Evolutionary conservation across 2,113 vertebrate species (phyloP).

Genomic region (Spea multiplicata): DNA sequence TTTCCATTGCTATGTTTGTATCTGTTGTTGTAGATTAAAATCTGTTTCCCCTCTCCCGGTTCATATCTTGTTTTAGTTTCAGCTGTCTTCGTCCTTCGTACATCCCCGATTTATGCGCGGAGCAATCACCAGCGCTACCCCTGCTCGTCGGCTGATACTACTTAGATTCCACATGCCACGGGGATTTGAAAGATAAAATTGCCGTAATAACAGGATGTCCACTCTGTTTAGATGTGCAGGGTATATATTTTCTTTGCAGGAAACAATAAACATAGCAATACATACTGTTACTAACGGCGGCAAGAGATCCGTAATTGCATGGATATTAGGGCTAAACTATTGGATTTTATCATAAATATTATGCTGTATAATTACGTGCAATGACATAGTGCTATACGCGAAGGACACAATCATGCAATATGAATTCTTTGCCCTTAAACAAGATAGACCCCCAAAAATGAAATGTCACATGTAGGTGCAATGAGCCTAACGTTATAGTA

Average conservation of each 20-base stretch:
- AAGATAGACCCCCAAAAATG: no score
- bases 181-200: conserved; percentile 38
- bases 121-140: conserved; percentile 20
- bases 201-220: conserved; percentile 41
- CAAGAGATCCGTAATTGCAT: conserved; percentile 16
- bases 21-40: conserved; percentile 45
- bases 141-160: conserved; percentile 25
- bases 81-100: conserved; percentile 44
- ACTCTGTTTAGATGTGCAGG: conserved; percentile 38
- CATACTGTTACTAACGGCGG: conserved; percentile 9
- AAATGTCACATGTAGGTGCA: no score
- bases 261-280: conserved; percentile 23
- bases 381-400: not conserved
- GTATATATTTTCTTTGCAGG: conserved; percentile 35
- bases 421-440: no score
- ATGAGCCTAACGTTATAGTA: no score
- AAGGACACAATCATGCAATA: not conserved
- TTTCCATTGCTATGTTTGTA: conserved; percentile 22
- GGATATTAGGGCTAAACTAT: conserved; percentile 2
- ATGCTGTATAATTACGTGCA: not conserved
- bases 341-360: conserved; percentile 14
- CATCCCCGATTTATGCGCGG: conserved; percentile 38
- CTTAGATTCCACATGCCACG: conserved; percentile 38
- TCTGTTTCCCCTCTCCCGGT: conserved; percentile 41
- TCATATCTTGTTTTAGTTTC: conserved; percentile 40